Base-by-base conservation (phyloP, 2,797 vertebrate genomes). In the Chiropotes sagulatus region DNA sequence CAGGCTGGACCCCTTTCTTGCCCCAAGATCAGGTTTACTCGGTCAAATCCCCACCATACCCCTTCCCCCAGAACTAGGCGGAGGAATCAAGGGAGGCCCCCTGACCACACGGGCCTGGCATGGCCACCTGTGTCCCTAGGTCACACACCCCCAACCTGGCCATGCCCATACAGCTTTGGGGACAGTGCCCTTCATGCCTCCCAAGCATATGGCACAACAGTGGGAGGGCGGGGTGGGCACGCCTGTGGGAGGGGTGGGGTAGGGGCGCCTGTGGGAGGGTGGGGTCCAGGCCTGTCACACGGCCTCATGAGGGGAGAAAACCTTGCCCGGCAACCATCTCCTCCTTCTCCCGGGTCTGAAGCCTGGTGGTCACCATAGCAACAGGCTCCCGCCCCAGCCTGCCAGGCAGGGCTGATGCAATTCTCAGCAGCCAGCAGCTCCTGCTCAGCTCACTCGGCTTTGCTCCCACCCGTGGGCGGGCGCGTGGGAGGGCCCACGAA, bases 321-420 rank as follows among this genome's bases (percentile, higher is more conserved):
- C 75, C 96, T 97, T 96, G 95, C 95, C 91, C 81, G 57, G 72
- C 12, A 0, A 94, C 92, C 88, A 90, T 97, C 87, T 91, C 95
- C 81, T 91, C 96, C 82, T 97, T 64, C 90, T 73, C 90, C 39
- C 90, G 89, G 97, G 82, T 89, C 94, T 92, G 97, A 97, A 96
- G 97, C 94, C 97, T 50, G 48, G 70, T 93, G 90, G 95, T 98
- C 94, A 81, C 98, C 98, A 98, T 97, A 97, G 98, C 96, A 98
- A 98, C 98, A 94, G 97, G 97, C 97, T 98, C 98, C 97, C 10
- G 39, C 96, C 92, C 91, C 96, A 97, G 96, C 95, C 97, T 96
- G 95, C 97, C 95, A 96, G 96, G 96, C 81, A 19, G 75, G 96
- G 97, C 98, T 97, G 98, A 97, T 79, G 97, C 97, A 96, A 96